Evolutionary conservation across 2,113 vertebrate species (phyloP).

Genomic region (Ornithorhynchus anatinus): DNA sequence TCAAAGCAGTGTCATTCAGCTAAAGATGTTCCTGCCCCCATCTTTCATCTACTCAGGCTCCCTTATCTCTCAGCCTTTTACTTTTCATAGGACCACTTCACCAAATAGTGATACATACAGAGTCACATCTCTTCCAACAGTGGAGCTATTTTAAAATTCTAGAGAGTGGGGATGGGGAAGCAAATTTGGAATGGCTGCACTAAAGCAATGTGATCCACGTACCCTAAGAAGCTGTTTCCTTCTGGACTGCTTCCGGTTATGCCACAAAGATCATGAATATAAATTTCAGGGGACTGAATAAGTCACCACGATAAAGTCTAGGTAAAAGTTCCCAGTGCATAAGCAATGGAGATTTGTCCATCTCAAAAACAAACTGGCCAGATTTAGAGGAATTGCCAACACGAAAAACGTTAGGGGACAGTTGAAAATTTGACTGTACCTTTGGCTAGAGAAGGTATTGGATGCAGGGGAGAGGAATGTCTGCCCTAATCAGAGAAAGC

Average conservation of each 20-base stretch:
- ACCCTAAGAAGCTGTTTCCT: background rate
- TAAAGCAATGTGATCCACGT: slow-evolving; percentile 40
- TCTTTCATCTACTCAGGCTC: slow-evolving; percentile 34
- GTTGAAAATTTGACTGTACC: no score
- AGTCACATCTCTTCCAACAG: slow-evolving; percentile 42
- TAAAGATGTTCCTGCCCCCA: slow-evolving; percentile 43
- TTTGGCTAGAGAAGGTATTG: no score
- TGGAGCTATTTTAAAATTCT: slow-evolving; percentile 61
- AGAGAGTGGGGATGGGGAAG: slow-evolving; percentile 46
- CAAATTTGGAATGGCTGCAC: slow-evolving; percentile 63
- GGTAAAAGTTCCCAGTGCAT: slow-evolving; percentile 47
- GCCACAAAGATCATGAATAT: slow-evolving; percentile 46
- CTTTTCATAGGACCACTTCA: slow-evolving; percentile 16
- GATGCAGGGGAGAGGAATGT: no score
- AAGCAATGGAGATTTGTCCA: no score
- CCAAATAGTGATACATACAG: slow-evolving; percentile 27
- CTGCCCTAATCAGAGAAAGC: no score
- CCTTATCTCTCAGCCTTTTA: background rate
- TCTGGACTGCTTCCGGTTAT: slow-evolving; percentile 41
- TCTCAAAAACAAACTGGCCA: no score
- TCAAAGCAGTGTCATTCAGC: slow-evolving; percentile 37
- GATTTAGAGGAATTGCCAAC: no score
- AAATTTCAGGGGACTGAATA: slow-evolving; percentile 47
- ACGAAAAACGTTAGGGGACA: no score
- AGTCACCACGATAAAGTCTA: slow-evolving; percentile 39